Percentiles rank a stretch among this genome's conserved stretches.
Conservation (phyloP, 2,888 invertebrate genomes). For the Macropis europaea region DNA sequence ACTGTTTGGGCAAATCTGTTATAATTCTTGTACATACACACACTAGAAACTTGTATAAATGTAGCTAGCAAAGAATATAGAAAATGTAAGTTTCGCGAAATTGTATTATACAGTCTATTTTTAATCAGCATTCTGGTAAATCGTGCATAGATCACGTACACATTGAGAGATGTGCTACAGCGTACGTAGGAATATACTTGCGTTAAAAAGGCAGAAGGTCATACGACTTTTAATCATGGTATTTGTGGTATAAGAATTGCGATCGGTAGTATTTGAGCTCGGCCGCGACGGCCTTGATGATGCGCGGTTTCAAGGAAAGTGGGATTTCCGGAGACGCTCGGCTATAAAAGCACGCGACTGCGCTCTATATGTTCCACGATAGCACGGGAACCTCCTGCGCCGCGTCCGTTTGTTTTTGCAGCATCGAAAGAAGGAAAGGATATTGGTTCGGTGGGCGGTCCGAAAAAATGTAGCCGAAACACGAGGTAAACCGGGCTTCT, state of each 20-base stretch:
- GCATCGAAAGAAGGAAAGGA: too few relatives aligned
- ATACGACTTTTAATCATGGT: too few relatives aligned
- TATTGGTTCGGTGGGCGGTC: too few relatives aligned
- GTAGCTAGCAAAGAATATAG: neutral
- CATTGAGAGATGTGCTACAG: neutral
- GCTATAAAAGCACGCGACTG: neutral
- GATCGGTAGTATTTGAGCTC: too few relatives aligned
- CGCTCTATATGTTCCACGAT: too few relatives aligned
- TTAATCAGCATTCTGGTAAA: slow-evolving; percentile 3
- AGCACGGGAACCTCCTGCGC: too few relatives aligned
- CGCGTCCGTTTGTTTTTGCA: too few relatives aligned
- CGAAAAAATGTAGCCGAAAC: too few relatives aligned
- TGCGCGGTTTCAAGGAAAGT: neutral
- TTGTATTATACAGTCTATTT: neutral
- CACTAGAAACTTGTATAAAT: slow-evolving; percentile 12
- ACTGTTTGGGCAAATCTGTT: neutral
- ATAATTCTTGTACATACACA: neutral
- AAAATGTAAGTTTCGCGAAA: neutral
- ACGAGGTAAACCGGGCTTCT: too few relatives aligned
- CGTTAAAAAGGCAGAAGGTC: neutral
- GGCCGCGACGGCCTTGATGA: slow-evolving; percentile 17
- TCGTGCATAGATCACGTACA: neutral
- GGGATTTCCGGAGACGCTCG: slow-evolving; percentile 4
- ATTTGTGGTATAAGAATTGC: too few relatives aligned
- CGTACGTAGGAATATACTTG: slow-evolving; percentile 1